Evolutionary conservation across 1,140 invertebrate genomes (phyloP).

Genomic region (Luehdorfia chinensis): DNA sequence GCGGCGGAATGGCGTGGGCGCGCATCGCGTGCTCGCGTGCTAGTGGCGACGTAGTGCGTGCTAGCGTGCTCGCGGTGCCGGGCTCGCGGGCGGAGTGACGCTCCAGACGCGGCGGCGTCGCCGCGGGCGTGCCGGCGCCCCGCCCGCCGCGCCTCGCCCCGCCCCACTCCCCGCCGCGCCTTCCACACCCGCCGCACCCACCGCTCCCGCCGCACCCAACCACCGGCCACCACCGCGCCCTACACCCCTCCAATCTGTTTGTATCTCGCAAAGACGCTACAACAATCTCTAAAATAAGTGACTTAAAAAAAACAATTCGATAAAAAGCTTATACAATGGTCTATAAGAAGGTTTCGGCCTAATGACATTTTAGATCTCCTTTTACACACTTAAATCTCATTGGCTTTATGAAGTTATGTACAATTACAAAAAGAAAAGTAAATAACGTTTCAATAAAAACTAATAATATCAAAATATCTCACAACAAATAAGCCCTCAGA

Average conservation of each 20-base stretch:
- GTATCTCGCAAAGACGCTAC: too few relatives aligned
- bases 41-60: conserved; percentile 36
- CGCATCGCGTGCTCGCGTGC: conserved; percentile 47
- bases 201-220: conserved; percentile 14
- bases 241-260: conserved; percentile 3
- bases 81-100: conserved; percentile 54
- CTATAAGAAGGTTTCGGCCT: too few relatives aligned
- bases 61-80: conserved; percentile 35
- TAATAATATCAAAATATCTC: too few relatives aligned
- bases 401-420: too few relatives aligned
- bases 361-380: too few relatives aligned
- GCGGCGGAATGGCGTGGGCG: conserved; percentile 40
- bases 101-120: conserved; percentile 63
- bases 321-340: too few relatives aligned
- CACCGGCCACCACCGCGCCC: conserved; percentile 9
- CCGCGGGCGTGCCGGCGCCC: conserved; percentile 33
- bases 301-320: too few relatives aligned
- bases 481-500: too few relatives aligned
- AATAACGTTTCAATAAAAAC: too few relatives aligned
- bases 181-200: conserved; percentile 14
- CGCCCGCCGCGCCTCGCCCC: conserved; percentile 28
- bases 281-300: too few relatives aligned
- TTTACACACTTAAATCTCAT: too few relatives aligned
- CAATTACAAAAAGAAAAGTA: too few relatives aligned
- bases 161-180: conserved; percentile 27